Percentiles rank a stretch among this genome's conserved stretches.
Conservation (phyloP, 2,888 invertebrate genomes). For the Philonicus albiceps region DNA sequence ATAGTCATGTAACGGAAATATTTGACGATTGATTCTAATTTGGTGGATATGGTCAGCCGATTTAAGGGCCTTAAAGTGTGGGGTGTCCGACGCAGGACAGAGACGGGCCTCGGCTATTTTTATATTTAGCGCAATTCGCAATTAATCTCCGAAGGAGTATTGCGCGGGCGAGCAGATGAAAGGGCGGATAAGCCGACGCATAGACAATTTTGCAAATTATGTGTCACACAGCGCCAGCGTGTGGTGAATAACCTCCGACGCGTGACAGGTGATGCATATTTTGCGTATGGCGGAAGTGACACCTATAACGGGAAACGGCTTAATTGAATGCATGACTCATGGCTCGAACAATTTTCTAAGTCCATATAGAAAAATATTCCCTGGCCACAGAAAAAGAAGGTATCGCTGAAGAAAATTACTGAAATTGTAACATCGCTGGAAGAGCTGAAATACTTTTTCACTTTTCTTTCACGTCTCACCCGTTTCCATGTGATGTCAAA, state of each 20-base stretch:
- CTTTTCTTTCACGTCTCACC: neutral
- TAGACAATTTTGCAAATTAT: neutral
- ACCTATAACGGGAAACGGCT: neutral
- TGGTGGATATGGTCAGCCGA: neutral
- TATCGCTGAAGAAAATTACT: neutral
- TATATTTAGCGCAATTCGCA: neutral
- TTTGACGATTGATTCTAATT: neutral
- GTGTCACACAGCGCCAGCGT: neutral
- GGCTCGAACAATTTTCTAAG: neutral
- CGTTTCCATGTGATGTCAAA: neutral
- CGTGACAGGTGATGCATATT: slow-evolving; percentile 16
- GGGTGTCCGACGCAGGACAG: neutral
- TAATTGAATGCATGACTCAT: neutral
- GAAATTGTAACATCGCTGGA: neutral
- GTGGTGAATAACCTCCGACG: slow-evolving; percentile 16
- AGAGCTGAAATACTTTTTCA: neutral
- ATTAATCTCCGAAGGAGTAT: neutral
- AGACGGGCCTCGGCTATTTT: neutral
- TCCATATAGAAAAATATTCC: neutral
- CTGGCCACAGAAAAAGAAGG: neutral
- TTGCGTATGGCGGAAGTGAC: slow-evolving; percentile 9
- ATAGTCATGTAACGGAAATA: neutral
- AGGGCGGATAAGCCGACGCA: neutral
- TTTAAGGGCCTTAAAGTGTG: neutral
- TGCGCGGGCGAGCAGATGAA: neutral